These are phyloP conservation scores for Hemistola chrysoprasaria DNA, from an alignment of 2,888 invertebrate genomes.

Conservation along the genomic window DNA sequence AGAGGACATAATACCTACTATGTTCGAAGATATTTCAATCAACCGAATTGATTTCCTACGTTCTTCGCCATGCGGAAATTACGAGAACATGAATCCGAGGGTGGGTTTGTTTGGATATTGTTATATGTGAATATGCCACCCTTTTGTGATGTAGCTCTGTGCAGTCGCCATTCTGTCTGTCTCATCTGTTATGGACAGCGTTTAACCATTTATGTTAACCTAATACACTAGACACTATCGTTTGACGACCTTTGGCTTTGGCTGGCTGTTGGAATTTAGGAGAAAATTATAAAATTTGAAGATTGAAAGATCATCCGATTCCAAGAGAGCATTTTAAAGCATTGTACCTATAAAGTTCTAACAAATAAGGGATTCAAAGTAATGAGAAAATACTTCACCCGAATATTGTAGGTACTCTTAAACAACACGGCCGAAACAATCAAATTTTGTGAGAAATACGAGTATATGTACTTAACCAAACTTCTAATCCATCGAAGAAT, in stretches of 20 bases:
- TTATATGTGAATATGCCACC: constrained; percentile 21
- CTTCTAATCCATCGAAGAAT: constrained; percentile 10
- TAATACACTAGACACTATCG: too few relatives aligned
- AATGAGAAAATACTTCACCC: constrained; percentile 8
- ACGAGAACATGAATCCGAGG: constrained; percentile 15
- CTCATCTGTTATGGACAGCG: constrained; percentile 17
- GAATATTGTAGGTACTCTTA: constrained; percentile 9
- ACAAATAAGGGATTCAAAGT: not conserved
- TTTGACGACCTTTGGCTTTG: too few relatives aligned
- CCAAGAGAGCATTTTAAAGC: too few relatives aligned
- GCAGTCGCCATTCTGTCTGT: constrained; percentile 1
- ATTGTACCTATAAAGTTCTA: too few relatives aligned
- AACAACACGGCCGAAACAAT: constrained; percentile 7
- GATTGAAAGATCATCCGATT: too few relatives aligned
- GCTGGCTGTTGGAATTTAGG: too few relatives aligned
- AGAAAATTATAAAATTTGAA: too few relatives aligned
- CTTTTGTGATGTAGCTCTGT: constrained; percentile 11
- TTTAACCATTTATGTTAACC: constrained; percentile 2
- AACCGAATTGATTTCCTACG: constrained; percentile 19
- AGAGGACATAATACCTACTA: not conserved
- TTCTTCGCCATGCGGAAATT: constrained; percentile 20
- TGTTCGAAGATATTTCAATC: constrained; percentile 16
- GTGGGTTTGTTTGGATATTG: constrained; percentile 20
- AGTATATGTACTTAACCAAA: constrained; percentile 14
- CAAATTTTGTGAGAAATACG: constrained; percentile 11